phyloP scores from a whole-genome alignment of 2,113 vertebrate genomes.

The Ciconia boyciana region DNA sequence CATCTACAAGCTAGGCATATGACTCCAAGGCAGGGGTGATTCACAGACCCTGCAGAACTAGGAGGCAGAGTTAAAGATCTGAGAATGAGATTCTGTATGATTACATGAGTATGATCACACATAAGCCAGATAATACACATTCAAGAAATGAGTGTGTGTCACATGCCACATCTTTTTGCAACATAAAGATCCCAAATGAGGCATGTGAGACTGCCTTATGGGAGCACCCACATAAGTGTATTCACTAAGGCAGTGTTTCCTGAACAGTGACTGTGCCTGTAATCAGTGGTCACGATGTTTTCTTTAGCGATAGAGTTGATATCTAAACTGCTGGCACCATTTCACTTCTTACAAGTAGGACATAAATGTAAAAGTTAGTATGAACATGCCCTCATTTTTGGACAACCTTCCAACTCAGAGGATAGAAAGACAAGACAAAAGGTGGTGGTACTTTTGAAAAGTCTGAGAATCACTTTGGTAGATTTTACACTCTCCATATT shows the following conservation, averaged over 20 bases:
- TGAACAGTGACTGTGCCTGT: neutral
- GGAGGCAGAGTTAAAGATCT: neutral
- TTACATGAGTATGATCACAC: neutral
- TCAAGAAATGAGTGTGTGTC: neutral
- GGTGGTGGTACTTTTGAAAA: neutral
- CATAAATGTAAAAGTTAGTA: neutral
- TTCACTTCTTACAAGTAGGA: neutral
- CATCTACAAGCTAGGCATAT: neutral
- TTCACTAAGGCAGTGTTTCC: neutral
- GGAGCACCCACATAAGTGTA: fast-evolving
- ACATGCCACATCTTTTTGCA: neutral
- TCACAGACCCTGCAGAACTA: neutral
- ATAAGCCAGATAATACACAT: neutral
- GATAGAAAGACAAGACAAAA: neutral
- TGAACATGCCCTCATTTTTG: neutral
- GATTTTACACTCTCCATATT: neutral
- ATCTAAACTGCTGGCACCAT: neutral
- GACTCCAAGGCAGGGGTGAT: neutral
- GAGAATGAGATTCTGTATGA: neutral
- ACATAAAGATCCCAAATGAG: neutral
- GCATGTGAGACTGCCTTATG: neutral
- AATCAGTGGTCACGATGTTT: neutral
- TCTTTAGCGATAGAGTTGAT: neutral
- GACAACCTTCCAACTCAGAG: neutral
- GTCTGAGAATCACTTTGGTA: neutral